These are phyloP conservation scores for Acrocyrtus sp. DNA, from an alignment of 2,888 invertebrate species.

Conservation along the genomic window DNA sequence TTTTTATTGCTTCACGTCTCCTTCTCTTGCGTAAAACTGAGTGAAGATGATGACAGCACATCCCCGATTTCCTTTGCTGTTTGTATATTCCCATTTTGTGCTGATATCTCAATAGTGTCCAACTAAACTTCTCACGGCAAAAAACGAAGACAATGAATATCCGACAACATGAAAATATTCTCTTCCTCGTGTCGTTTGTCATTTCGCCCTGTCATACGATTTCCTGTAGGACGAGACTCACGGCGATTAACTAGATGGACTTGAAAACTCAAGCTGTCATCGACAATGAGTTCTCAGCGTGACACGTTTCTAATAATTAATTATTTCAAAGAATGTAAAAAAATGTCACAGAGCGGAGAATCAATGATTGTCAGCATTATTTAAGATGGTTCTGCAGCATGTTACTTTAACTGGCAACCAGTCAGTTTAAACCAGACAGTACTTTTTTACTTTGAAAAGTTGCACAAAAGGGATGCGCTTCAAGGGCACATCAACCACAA, in stretches of 20 bases:
- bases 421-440: too few relatives aligned
- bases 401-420: too few relatives aligned
- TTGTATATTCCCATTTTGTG: too few relatives aligned
- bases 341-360: too few relatives aligned
- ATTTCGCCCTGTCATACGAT: conserved; percentile 27
- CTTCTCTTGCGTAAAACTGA: too few relatives aligned
- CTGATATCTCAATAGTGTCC: conserved; percentile 20
- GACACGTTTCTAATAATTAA: conserved; percentile 35
- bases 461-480: too few relatives aligned
- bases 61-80: too few relatives aligned
- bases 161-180: conserved; percentile 19
- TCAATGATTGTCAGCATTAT: too few relatives aligned
- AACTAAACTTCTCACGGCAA: conserved; percentile 5
- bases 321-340: conserved; percentile 2
- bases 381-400: too few relatives aligned
- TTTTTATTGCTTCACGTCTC: not conserved
- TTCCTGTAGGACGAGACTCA: conserved; percentile 22
- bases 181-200: conserved; percentile 37
- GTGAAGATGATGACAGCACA: too few relatives aligned
- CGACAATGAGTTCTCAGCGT: conserved; percentile 34
- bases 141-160: conserved; percentile 16
- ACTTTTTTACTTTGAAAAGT: too few relatives aligned
- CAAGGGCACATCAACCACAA: too few relatives aligned
- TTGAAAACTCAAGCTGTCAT: conserved; percentile 32
- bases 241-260: conserved; percentile 26